Conservation (phyloP, 2,113 vertebrate genomes). For the Ibidorhyncha struthersii region DNA sequence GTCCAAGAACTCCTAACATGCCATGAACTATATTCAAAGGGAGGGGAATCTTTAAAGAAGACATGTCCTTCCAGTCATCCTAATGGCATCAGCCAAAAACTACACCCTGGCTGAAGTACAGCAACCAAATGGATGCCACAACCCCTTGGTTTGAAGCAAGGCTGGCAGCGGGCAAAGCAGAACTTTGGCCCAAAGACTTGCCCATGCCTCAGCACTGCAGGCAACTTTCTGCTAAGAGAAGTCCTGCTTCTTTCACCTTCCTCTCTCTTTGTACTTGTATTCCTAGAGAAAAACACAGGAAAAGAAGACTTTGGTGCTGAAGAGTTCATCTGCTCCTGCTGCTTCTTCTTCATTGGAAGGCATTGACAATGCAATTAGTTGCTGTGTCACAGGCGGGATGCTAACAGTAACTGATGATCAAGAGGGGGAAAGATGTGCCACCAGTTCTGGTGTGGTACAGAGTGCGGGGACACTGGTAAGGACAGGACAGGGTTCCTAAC, state of each 20-base stretch:
- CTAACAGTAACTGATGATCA: neutral
- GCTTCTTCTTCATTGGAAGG: neutral
- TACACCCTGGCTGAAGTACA: neutral
- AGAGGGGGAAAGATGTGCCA: neutral
- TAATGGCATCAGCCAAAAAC: neutral
- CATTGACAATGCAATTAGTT: neutral
- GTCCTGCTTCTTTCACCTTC: neutral
- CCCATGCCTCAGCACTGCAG: neutral
- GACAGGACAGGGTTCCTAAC: neutral
- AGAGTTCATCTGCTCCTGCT: neutral
- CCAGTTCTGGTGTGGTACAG: neutral
- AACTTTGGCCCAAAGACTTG: neutral
- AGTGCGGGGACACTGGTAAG: fast-evolving
- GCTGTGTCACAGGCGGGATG: neutral
- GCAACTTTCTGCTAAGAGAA: neutral
- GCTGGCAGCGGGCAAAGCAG: neutral
- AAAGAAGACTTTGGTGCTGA: neutral
- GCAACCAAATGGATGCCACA: neutral
- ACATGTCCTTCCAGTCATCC: neutral
- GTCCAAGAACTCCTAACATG: neutral
- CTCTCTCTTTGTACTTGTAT: neutral
- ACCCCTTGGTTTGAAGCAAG: neutral
- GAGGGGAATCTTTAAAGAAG: neutral
- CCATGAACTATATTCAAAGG: constrained; percentile 28
- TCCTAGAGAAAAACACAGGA: neutral